Evolutionary conservation across 2,113 vertebrate species (phyloP), one percentile per base, ranked within the genome.

Genomic region (Sialia sialis): DNA sequence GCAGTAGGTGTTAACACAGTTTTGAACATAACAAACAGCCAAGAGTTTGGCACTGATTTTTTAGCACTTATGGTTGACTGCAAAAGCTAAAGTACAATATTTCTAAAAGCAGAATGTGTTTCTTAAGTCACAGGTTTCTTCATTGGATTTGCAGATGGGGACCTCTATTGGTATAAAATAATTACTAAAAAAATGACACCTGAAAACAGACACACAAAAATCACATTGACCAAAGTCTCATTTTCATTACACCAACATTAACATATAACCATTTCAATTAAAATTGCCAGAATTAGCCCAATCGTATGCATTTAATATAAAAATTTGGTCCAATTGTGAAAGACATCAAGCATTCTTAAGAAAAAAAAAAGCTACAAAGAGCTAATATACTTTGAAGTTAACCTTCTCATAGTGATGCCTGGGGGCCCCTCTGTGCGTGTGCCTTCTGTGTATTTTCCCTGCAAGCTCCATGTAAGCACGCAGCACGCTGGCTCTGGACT

Each of bases 91-190:
- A 82, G 51, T 34, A 32, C n/a, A 46, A 44, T 63, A 84, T 91
- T 85, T 91, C 77, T 13, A 56, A 89, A 89, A 93, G 46, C 62
- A 87, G 38, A 69, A 70, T 0, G 3, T 39, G 66, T 95, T 80
- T 87, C 84, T 91, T 87, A 94, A 85, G 39, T 68, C 91, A 91
- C 59, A 92, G 93, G 63, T 84, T 87, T 86, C 83, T 91, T 95
- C 91, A 95, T 97, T 97, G 93, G 94, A 98, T 97, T 98, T 98
- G 98, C 96, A 98, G 97, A 97, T 98, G 97, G 97, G 97, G 98
- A 98, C 98, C 98, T 97, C 98, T 98, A 95, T 98, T 97, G 98
- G 98, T 96, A 91, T 96, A 95, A 97, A 96, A 73, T 63, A 97
- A 97, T 97, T 96, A 86, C 54, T 77, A 89, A 90, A 89, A 88